A percentile compares a stretch with the other conserved stretches of the same genome.
Evolutionary conservation across 2,797 vertebrate genomes (phyloP).

Genomic region (Premnoplex brunnescens): DNA sequence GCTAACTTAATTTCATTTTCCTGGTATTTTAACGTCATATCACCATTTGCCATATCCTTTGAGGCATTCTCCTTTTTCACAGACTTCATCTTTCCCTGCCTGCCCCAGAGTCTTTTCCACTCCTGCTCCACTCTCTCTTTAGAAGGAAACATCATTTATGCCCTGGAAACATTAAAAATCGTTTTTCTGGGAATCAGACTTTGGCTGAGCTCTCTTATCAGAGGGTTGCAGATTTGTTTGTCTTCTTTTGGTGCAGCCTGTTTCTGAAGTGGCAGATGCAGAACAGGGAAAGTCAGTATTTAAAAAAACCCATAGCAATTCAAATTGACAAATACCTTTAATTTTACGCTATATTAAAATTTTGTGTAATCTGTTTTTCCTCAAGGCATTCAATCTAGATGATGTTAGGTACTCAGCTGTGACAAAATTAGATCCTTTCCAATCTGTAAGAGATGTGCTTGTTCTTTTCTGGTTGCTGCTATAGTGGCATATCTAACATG

Average conservation of each 20-base stretch:
- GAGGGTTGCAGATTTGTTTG: rapidly evolving
- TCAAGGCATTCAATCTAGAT: neutral
- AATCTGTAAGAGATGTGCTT: neutral
- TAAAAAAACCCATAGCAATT: neutral
- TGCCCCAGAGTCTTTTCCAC: neutral
- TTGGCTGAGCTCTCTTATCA: neutral
- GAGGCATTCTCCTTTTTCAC: neutral
- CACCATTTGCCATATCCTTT: neutral
- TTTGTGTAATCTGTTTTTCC: neutral
- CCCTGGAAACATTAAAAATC: neutral
- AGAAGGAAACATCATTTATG: neutral
- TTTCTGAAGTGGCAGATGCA: neutral
- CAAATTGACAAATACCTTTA: neutral
- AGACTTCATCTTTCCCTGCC: neutral
- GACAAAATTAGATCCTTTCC: neutral
- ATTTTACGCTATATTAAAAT: neutral
- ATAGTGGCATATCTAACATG: neutral
- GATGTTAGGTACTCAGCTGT: neutral
- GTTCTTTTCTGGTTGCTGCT: neutral
- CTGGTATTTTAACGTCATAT: neutral
- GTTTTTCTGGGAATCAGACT: neutral
- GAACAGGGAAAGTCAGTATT: neutral
- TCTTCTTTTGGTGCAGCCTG: neutral
- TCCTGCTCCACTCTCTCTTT: neutral
- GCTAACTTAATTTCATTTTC: neutral